These are phyloP conservation scores for Micromussa lordhowensis DNA, from an alignment of 92 coral and sea anemone genomes.

Conservation along the genomic window DNA sequence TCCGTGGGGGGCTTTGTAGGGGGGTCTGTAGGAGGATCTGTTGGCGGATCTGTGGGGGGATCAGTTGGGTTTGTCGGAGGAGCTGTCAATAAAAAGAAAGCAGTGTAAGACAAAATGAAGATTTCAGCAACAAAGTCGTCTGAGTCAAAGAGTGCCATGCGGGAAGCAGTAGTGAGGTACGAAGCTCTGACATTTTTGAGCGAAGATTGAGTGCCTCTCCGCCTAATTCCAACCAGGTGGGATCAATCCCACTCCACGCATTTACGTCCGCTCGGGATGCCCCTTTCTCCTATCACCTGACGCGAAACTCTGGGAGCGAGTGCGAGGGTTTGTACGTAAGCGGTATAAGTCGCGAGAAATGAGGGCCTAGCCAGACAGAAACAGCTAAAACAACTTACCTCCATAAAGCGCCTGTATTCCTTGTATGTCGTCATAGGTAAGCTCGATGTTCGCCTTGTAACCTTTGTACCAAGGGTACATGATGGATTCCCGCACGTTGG, in stretches of 20 bases:
- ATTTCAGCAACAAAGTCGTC: no score
- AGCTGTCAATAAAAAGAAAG: neutral
- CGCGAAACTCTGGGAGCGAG: neutral
- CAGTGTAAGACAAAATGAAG: neutral
- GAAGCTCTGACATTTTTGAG: no score
- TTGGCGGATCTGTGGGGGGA: neutral
- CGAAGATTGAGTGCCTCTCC: no score
- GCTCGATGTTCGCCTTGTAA: slow-evolving; percentile 57
- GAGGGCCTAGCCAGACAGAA: no score
- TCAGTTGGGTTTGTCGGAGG: neutral
- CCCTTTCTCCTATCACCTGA: no score
- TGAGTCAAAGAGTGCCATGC: no score
- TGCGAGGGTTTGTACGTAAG: neutral
- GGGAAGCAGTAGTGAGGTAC: no score
- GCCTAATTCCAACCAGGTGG: no score
- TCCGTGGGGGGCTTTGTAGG: neutral
- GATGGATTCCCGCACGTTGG: slow-evolving; percentile 62
- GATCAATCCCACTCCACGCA: no score
- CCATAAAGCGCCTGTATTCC: slow-evolving; percentile 74
- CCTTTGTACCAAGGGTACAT: slow-evolving; percentile 89
- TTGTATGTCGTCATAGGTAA: slow-evolving; percentile 63
- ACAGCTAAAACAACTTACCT: neutral
- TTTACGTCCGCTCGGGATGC: no score
- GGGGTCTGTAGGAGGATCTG: neutral
- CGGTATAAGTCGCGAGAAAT: no score